Conservation (phyloP, 2,888 invertebrate species). For the Drosophila longiperda region DNA sequence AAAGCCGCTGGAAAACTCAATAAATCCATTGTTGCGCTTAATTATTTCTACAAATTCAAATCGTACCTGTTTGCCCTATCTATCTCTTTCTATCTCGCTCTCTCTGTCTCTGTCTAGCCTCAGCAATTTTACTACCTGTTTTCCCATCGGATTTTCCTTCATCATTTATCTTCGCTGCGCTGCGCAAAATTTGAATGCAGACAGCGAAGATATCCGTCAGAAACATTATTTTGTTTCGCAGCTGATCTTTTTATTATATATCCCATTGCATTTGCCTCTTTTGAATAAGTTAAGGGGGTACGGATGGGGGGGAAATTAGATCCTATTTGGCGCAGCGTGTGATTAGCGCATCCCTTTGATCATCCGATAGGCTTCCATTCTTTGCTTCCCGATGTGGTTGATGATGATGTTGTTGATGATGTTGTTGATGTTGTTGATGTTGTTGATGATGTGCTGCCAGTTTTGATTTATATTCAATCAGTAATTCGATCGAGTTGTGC, state of each 20-base stretch:
- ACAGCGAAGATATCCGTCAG: slow-evolving; percentile 41
- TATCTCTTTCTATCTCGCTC: not conserved
- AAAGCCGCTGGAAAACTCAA: slow-evolving; percentile 64
- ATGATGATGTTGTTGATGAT: slow-evolving; percentile 20
- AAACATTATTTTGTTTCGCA: slow-evolving; percentile 23
- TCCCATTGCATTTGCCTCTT: slow-evolving; percentile 19
- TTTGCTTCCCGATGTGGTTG: slow-evolving; percentile 3
- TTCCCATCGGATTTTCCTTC: slow-evolving; percentile 5
- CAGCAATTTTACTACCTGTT: slow-evolving; percentile 10
- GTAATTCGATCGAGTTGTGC: slow-evolving; percentile 10
- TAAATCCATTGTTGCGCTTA: slow-evolving; percentile 80
- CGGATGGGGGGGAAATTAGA: slow-evolving; percentile 75
- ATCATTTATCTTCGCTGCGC: slow-evolving; percentile 77
- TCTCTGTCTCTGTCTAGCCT: not conserved
- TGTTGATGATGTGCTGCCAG: slow-evolving; percentile 46
- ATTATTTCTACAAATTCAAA: slow-evolving; percentile 80
- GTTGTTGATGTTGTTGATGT: slow-evolving; percentile 24
- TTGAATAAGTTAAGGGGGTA: slow-evolving; percentile 46
- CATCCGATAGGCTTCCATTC: slow-evolving; percentile 39
- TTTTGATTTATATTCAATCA: slow-evolving; percentile 68
- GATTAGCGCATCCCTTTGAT: slow-evolving; percentile 80
- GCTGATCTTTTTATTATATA: slow-evolving; percentile 68
- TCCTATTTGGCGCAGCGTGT: slow-evolving; percentile 82
- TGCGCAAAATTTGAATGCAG: slow-evolving; percentile 82
- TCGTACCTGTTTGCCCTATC: slow-evolving; percentile 47